Percentiles rank a stretch among this genome's conserved stretches.
Conservation (phyloP, 2,797 vertebrate species). For the Tarsius wallacei region DNA sequence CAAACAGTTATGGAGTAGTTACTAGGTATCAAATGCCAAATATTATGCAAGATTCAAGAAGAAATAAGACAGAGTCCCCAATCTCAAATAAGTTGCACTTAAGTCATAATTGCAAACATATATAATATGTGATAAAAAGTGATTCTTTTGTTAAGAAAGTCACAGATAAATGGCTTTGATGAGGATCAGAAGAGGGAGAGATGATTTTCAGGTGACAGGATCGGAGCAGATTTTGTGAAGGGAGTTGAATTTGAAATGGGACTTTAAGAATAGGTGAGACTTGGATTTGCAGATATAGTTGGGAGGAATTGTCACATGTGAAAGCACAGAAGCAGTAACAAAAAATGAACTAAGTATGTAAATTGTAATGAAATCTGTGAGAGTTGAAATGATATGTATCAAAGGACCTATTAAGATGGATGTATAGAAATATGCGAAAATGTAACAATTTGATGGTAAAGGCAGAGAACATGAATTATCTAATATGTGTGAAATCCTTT, state of each 20-base stretch:
- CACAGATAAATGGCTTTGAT: neutral
- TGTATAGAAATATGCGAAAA: neutral
- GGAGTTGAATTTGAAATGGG: neutral
- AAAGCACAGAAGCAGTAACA: constrained; percentile 19
- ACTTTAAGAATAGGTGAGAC: neutral
- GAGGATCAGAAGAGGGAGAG: neutral
- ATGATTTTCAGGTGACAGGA: neutral
- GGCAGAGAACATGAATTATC: neutral
- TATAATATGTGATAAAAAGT: neutral
- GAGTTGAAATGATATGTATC: neutral
- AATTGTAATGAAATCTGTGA: neutral
- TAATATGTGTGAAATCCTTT: neutral
- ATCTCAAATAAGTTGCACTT: constrained; percentile 15
- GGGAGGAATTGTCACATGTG: neutral
- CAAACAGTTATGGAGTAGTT: neutral
- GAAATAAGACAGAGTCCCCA: neutral
- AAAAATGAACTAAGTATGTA: neutral
- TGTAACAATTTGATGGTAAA: neutral
- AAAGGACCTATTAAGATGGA: neutral
- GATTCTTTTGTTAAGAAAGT: neutral
- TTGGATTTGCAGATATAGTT: neutral
- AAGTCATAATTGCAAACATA: neutral
- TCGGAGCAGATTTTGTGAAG: neutral
- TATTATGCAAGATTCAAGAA: neutral
- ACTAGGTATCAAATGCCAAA: neutral